phyloP scores from a whole-genome alignment of 2,113 vertebrate genomes.

The Psittacula cyanocephala region DNA sequence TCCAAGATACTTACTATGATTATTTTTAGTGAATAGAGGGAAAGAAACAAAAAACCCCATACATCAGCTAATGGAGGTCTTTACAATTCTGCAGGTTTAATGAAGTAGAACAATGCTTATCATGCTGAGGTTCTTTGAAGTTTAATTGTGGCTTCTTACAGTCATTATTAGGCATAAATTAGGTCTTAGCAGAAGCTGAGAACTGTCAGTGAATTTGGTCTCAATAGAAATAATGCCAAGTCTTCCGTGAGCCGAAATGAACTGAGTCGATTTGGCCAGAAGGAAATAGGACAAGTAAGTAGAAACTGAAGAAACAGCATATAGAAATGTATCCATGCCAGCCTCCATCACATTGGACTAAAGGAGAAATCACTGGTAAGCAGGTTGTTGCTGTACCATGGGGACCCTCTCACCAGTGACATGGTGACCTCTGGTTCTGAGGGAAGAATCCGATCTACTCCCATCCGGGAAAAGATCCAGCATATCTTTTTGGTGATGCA shows the following conservation, averaged over 20 bases:
- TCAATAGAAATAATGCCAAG: background rate
- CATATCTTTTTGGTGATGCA: background rate
- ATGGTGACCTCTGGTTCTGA: background rate
- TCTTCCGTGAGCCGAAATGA: background rate
- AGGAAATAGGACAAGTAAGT: background rate
- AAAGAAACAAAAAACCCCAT: background rate
- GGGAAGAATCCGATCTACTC: background rate
- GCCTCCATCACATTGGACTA: background rate
- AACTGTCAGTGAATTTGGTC: background rate
- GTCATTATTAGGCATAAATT: background rate
- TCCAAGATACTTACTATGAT: background rate
- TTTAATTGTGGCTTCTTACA: slow-evolving; percentile 7
- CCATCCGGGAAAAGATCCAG: background rate
- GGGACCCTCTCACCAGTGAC: background rate
- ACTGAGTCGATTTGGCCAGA: background rate
- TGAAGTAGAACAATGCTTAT: background rate
- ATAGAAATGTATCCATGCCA: background rate
- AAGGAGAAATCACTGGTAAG: background rate
- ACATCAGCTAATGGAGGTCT: background rate
- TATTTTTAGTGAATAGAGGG: background rate
- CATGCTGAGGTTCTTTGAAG: background rate
- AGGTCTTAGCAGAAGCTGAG: background rate
- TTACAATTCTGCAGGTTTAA: background rate
- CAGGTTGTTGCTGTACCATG: background rate
- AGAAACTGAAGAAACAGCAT: background rate